Percentiles rank a stretch among this genome's conserved stretches.
Conservation (phyloP, 2,888 invertebrate species). For the Lordiphosa fenestrarum region DNA sequence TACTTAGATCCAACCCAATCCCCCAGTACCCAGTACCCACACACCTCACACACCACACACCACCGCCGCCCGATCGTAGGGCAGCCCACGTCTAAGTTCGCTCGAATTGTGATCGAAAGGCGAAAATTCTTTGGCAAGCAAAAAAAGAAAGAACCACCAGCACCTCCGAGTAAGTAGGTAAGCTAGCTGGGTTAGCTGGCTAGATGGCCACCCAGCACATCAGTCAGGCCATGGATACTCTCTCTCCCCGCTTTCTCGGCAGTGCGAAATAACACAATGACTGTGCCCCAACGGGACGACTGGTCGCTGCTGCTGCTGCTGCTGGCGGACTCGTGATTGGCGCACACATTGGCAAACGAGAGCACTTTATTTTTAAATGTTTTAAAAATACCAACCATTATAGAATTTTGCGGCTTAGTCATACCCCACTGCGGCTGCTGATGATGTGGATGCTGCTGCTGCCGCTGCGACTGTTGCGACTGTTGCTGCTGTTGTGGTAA, state of each 20-base stretch:
- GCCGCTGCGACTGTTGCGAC: no score
- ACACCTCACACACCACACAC: no score
- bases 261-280: constrained; percentile 4
- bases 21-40: no score
- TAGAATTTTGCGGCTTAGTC: constrained; percentile 67
- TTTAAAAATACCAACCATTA: constrained; percentile 72
- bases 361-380: constrained; percentile 72
- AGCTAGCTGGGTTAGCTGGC: not conserved
- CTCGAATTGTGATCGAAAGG: constrained; percentile 5
- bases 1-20: constrained; percentile 28
- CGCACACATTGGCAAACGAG: constrained; percentile 75
- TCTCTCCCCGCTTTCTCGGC: not conserved
- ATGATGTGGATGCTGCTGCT: no score
- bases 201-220: not conserved
- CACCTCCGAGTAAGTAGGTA: not conserved
- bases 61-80: constrained; percentile 1
- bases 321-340: constrained; percentile 64
- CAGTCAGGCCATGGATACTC: constrained; percentile 5
- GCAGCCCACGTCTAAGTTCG: constrained; percentile 1
- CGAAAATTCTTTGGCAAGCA: constrained; percentile 33
- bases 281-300: not conserved
- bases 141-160: no score
- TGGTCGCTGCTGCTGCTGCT: constrained; percentile 4
- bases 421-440: constrained; percentile 28
- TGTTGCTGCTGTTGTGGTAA: constrained; percentile 9